phyloP scores from a whole-genome alignment of 1,140 invertebrate genomes.

The Teleopsis dalmanni region DNA sequence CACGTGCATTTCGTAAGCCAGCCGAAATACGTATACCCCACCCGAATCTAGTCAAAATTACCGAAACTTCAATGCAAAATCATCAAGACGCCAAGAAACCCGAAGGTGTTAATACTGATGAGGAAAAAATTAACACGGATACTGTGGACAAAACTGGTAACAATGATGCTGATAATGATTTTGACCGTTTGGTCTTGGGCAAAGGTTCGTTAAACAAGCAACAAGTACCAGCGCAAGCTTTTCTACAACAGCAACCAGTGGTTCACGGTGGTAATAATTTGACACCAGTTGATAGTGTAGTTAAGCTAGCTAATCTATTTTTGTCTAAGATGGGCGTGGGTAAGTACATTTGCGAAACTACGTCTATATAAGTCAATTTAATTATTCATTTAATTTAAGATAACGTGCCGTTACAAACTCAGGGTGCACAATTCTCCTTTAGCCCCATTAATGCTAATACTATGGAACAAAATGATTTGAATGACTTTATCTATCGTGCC shows the following conservation, averaged over 20 bases:
- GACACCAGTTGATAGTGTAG: background rate
- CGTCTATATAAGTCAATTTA: too few relatives aligned
- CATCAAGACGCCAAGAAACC: too few relatives aligned
- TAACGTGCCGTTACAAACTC: background rate
- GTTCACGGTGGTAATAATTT: background rate
- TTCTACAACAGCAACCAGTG: background rate
- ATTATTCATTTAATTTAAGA: slow-evolving; percentile 2
- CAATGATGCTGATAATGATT: background rate
- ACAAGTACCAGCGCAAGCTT: background rate
- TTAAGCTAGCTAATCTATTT: slow-evolving; percentile 10
- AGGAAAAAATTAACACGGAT: background rate
- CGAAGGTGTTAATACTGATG: background rate
- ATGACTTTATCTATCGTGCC: background rate
- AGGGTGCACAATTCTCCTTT: background rate
- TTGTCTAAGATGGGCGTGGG: slow-evolving; percentile 8
- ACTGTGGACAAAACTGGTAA: background rate
- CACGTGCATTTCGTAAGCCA: too few relatives aligned
- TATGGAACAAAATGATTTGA: too few relatives aligned
- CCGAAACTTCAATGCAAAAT: too few relatives aligned
- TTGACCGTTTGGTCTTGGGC: too few relatives aligned
- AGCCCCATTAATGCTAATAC: background rate
- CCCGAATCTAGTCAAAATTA: too few relatives aligned
- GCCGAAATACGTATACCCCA: too few relatives aligned
- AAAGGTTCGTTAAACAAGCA: too few relatives aligned
- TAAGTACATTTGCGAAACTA: background rate